Evolutionary conservation across 2,888 invertebrate genomes (phyloP).

Genomic region (Cenopis cana): DNA sequence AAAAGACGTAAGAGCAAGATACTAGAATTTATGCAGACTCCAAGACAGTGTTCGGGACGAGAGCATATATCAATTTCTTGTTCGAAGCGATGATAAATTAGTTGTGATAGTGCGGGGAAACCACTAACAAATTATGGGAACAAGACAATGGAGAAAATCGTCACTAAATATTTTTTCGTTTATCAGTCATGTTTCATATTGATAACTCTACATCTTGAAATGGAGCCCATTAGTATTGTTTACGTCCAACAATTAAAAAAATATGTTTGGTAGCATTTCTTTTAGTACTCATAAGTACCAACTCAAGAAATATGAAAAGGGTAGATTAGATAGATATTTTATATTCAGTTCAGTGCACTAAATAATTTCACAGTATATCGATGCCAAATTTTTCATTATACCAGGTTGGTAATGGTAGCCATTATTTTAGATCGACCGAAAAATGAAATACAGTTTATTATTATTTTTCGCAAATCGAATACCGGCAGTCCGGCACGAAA

Average conservation of each 20-base stretch:
- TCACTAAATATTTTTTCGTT: neutral
- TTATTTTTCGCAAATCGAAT: neutral
- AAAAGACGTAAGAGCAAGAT: constrained; percentile 39
- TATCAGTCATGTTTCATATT: neutral
- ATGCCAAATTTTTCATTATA: too few relatives aligned
- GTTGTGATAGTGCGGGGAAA: constrained; percentile 61
- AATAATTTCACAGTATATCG: too few relatives aligned
- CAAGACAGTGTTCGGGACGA: constrained; percentile 54
- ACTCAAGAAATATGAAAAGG: too few relatives aligned
- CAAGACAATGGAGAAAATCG: constrained; percentile 27
- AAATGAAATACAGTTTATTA: neutral
- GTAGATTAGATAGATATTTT: too few relatives aligned
- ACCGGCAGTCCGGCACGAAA: constrained; percentile 3
- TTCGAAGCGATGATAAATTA: constrained; percentile 71
- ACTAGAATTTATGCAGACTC: constrained; percentile 52
- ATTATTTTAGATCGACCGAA: neutral
- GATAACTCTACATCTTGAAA: neutral
- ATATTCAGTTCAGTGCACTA: too few relatives aligned
- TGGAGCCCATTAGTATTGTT: neutral
- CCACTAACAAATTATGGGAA: constrained; percentile 39
- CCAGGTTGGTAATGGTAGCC: too few relatives aligned
- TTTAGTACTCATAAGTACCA: neutral
- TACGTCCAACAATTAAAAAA: neutral
- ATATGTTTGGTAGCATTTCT: neutral
- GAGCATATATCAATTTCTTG: constrained; percentile 74